These are phyloP conservation scores for Alectoris magna DNA, from an alignment of 2,797 vertebrate species.

Conservation along the genomic window DNA sequence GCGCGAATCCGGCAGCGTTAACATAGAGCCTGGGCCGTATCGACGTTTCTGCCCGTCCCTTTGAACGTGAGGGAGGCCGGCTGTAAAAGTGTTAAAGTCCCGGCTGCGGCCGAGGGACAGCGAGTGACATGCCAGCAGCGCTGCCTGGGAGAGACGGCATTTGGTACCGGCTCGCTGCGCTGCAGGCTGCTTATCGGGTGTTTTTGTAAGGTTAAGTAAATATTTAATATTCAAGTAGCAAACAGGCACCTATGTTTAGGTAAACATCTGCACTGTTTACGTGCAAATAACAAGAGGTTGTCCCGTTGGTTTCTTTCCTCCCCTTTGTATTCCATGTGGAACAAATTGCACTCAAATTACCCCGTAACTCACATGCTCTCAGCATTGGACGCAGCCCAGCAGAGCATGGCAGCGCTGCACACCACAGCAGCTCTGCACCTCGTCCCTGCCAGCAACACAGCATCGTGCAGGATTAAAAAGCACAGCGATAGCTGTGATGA, in stretches of 20 bases:
- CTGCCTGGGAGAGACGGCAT: background rate
- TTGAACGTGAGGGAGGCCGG: background rate
- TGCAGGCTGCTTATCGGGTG: background rate
- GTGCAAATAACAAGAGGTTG: background rate
- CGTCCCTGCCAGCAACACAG: background rate
- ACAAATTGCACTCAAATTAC: constrained; percentile 16
- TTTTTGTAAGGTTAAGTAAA: background rate
- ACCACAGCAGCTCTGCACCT: background rate
- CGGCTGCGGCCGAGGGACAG: accelerated
- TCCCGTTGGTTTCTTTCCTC: background rate
- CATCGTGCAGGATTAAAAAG: background rate
- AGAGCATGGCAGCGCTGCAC: background rate
- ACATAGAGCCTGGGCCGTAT: no score
- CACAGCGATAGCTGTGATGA: background rate
- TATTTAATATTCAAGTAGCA: background rate
- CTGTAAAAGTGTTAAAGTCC: accelerated
- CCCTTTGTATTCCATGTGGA: background rate
- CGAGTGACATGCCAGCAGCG: background rate
- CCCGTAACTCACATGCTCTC: background rate
- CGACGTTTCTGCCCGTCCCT: no score
- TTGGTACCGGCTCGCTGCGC: accelerated
- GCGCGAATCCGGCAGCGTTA: no score
- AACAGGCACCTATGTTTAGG: background rate
- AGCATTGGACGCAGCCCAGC: background rate
- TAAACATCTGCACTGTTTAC: background rate